A percentile compares a stretch with the other conserved stretches of the same genome.
Conservation (phyloP, 2,113 vertebrate genomes). For the Tautogolabrus adspersus region DNA sequence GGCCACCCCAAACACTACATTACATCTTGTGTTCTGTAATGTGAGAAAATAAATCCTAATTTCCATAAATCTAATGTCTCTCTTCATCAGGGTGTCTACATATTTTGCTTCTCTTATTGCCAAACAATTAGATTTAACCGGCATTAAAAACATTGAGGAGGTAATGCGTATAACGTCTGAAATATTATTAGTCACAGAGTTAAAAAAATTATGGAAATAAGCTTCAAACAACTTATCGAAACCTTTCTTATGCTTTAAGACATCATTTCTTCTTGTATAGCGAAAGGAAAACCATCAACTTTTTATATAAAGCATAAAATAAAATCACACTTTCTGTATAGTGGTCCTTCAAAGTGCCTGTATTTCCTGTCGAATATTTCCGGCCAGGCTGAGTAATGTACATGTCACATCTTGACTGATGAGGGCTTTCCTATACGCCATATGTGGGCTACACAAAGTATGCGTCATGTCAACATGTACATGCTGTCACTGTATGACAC, state of each 20-base stretch:
- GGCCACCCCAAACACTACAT: slow-evolving; percentile 9
- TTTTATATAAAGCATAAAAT: too few species aligned
- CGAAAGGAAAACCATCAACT: too few species aligned
- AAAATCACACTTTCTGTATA: too few species aligned
- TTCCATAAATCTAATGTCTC: not conserved
- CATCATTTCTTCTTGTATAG: too few species aligned
- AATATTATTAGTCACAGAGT: not conserved
- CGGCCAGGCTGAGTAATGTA: not conserved
- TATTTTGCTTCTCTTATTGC: not conserved
- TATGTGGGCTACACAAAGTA: not conserved
- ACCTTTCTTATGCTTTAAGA: too few species aligned
- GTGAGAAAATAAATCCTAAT: not conserved
- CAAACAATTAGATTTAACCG: slow-evolving; percentile 7
- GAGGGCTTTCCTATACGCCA: not conserved
- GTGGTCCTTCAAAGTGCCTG: too few species aligned
- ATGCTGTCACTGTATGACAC: slow-evolving; percentile 35
- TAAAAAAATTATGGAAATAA: too few species aligned
- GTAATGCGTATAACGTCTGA: not conserved
- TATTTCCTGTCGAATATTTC: too few species aligned
- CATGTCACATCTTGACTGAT: slow-evolving; percentile 13
- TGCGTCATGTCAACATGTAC: slow-evolving; percentile 36
- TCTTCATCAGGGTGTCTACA: not conserved
- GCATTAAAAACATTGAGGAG: not conserved
- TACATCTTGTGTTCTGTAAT: slow-evolving; percentile 2
- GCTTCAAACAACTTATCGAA: too few species aligned